phyloP scores from a whole-genome alignment of 1,140 invertebrate species.

The Drosophila punjabiensis region DNA sequence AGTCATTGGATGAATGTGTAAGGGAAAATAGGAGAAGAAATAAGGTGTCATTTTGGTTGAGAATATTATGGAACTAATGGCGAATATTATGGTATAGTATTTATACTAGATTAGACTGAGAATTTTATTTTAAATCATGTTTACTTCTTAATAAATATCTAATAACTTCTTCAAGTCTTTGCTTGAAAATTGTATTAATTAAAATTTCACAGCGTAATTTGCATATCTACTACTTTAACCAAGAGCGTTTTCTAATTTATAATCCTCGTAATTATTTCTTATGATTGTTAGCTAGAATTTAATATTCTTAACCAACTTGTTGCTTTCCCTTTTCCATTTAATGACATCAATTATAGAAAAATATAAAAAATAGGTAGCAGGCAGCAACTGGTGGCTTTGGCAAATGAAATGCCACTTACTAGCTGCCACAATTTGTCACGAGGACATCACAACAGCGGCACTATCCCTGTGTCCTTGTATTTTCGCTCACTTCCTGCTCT shows the following conservation, averaged over 20 bases:
- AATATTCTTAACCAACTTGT: neutral
- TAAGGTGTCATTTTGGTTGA: neutral
- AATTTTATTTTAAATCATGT: too few relatives aligned
- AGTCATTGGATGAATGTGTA: neutral
- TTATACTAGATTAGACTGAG: too few relatives aligned
- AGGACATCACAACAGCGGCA: slow-evolving; percentile 42
- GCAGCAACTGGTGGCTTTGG: slow-evolving; percentile 60
- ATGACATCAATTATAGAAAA: slow-evolving; percentile 29
- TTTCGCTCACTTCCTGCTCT: slow-evolving; percentile 60
- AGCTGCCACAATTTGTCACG: slow-evolving; percentile 58
- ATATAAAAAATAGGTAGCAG: neutral
- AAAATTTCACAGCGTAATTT: neutral
- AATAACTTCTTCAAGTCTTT: neutral
- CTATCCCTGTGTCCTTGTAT: slow-evolving; percentile 37
- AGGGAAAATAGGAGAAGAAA: neutral
- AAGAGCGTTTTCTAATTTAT: fast-evolving
- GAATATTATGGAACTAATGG: neutral
- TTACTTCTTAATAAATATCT: neutral
- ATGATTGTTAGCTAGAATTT: neutral
- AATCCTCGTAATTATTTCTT: neutral
- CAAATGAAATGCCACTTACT: slow-evolving; percentile 64
- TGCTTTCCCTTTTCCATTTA: slow-evolving; percentile 5
- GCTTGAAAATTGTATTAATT: neutral
- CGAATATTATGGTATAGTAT: neutral
- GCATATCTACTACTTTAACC: neutral